Evolutionary conservation across 2,888 invertebrate genomes (phyloP), one percentile per base, ranked within the genome.

Genomic region (Aromia moschata): DNA sequence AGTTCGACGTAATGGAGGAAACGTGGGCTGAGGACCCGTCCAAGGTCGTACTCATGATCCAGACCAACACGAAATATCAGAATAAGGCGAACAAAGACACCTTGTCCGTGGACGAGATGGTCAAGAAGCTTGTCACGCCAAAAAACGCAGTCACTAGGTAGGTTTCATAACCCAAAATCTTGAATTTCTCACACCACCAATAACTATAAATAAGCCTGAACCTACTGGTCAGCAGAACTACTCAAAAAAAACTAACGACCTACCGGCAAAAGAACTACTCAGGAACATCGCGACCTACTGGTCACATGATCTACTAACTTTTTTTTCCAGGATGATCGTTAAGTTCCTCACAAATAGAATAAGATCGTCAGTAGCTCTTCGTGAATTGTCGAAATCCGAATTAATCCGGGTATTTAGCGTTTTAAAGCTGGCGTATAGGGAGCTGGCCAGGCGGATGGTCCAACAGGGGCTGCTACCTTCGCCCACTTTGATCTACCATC

Each of bases 311-410:
- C 18, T 41, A 18, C 17, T 17, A 2, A 17, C 16, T n/a, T 14
- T 20, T 41, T 55, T 43, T 57, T 59, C n/a, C 74, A 88, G 88
- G 68, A 82, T 79, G 70, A 74, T 87, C 0, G 76, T 91, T n/a
- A 82, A 84, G 37, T 85, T 84, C 77, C 55, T 91, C 0, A 76
- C 91, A 16, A 87, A 87, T 0, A 80, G 84, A 41, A 86, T 86
- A 56, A 84, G 87, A 14, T 81, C 81, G 4, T 84, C 86, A 1
- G 89, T 92, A 0, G 83, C 84, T 0, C 77, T 83, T 20, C 82
- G 92, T 54, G 92, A 93, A 78, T 77, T 79, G 62, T 88, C 90
- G 0, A 93, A 92, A 76, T 86, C 87, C 2, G 80, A 84, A 33
- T 40, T 84, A 4, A 82, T 87, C 43, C 77, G 80, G 36, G 80